These are phyloP conservation scores for Morpho achilles DNA, from an alignment of 2,888 invertebrate species.

Conservation along the genomic window DNA sequence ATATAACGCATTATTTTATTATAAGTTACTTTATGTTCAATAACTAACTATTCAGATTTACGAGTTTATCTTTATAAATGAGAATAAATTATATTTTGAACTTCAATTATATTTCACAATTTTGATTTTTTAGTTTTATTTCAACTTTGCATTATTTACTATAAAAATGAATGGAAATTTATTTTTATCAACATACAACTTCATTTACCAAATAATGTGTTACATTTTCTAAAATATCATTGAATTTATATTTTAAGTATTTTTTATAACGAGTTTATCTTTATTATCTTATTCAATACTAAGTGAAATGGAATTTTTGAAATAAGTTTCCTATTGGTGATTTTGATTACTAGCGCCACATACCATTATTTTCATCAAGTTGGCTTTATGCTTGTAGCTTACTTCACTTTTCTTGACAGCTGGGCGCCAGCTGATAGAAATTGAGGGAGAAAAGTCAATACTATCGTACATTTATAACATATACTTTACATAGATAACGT, in stretches of 20 bases:
- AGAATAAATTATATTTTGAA: too few species aligned
- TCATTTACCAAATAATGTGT: background rate
- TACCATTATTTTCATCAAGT: constrained; percentile 36
- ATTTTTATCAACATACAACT: too few species aligned
- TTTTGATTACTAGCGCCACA: constrained; percentile 32
- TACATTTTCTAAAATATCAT: background rate
- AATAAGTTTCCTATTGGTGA: constrained; percentile 49
- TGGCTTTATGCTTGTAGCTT: constrained; percentile 44
- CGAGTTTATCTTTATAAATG: too few species aligned
- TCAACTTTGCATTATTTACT: too few species aligned
- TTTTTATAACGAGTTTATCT: background rate
- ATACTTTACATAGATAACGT: constrained; percentile 30
- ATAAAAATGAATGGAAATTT: too few species aligned
- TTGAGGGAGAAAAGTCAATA: constrained; percentile 68
- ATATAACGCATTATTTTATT: constrained; percentile 35
- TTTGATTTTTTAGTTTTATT: too few species aligned
- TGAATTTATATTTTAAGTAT: too few species aligned
- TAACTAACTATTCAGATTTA: too few species aligned
- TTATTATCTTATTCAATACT: background rate
- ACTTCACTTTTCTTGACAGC: constrained; percentile 61
- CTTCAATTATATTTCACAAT: too few species aligned
- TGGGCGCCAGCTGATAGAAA: constrained; percentile 75
- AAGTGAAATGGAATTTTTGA: constrained; percentile 38
- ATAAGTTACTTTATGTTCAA: background rate
- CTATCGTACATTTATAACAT: background rate